Evolutionary conservation across 2,113 vertebrate species (phyloP).

Genomic region (Salminus brasiliensis): DNA sequence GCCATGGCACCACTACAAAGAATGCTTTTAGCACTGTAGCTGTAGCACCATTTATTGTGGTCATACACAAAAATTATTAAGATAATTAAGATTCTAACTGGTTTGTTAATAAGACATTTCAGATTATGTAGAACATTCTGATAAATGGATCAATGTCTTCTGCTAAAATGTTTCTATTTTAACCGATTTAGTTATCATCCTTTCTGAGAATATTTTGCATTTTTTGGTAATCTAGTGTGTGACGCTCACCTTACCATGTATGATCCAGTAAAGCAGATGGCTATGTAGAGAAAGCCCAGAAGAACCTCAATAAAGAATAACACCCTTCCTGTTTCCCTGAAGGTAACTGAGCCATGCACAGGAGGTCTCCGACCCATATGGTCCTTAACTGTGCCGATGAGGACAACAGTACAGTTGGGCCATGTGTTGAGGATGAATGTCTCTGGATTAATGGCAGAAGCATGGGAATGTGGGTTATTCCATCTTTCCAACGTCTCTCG

Average conservation of each 20-base stretch:
- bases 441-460: constrained; percentile 39
- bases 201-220: too few relatives aligned
- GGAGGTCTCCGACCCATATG: constrained; percentile 29
- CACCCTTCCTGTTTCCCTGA: constrained; percentile 23
- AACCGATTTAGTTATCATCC: too few relatives aligned
- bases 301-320: constrained; percentile 24
- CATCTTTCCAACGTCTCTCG: constrained; percentile 53
- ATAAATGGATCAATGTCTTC: too few relatives aligned
- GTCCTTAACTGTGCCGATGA: constrained; percentile 31
- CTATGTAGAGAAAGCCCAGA: not conserved
- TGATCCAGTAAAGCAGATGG: constrained; percentile 25
- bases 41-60: too few relatives aligned
- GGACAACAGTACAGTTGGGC: constrained; percentile 3
- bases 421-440: constrained; percentile 37
- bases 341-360: constrained; percentile 7
- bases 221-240: not conserved
- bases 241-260: not conserved
- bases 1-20: too few relatives aligned
- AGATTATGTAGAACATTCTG: too few relatives aligned
- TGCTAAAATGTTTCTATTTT: too few relatives aligned
- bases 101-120: too few relatives aligned
- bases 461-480: constrained; percentile 56
- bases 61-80: too few relatives aligned
- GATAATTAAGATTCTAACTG: too few relatives aligned
- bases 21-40: too few relatives aligned